Base-by-base conservation (phyloP, 2,888 invertebrate species). In the Glyphotaelius pellucidus region DNA sequence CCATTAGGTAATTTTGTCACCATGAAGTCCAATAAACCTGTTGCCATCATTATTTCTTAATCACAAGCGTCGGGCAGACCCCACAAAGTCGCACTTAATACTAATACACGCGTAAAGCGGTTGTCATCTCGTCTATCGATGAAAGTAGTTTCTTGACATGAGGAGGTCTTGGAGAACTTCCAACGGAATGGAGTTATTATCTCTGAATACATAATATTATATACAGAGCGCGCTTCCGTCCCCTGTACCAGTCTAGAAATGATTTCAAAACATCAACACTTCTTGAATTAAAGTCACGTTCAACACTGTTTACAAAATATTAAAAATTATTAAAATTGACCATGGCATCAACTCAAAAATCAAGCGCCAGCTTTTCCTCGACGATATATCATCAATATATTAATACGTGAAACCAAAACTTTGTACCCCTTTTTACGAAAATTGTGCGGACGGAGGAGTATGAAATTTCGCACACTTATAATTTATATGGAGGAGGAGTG, bases 141-240 rank as follows among this genome's bases (percentile, higher is more conserved):
- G n/a, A 86, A 86, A 86, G 86, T 42, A 30, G 86, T 30, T 47
- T 84, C 84, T 84, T 35, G 38, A 67, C 25, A 67, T n/a, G 35
- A 67, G 88, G 80, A 67, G 88, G 88, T 89, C 88, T 89, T 79
- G 88, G 88, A 89, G 80, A 12, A 35, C n/a, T 25, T 67, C 88
- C 88, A 89, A 52, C 87, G 35, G 35, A 38, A 19, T 30, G 67
- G 87, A 42, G 30, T 30, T 42, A 42, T 86, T 25, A 11, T 35
- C 81, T 67, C 67, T 67, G 25, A 67, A 67, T 25, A 67, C 67
- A 67, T 67, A 67, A 67, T 67, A 67, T 67, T 25, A 25, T n/a
- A 11, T 67, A 67, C 25, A 4, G n/a, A 7, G 81, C 81, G 32
- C 15, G 32, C 81, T 81, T 67, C 67, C 31, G 81, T 19, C 15